Evolutionary conservation across 2,888 invertebrate species (phyloP), one percentile per base, ranked within the genome.

Genomic region (Itoplectis maculator): DNA sequence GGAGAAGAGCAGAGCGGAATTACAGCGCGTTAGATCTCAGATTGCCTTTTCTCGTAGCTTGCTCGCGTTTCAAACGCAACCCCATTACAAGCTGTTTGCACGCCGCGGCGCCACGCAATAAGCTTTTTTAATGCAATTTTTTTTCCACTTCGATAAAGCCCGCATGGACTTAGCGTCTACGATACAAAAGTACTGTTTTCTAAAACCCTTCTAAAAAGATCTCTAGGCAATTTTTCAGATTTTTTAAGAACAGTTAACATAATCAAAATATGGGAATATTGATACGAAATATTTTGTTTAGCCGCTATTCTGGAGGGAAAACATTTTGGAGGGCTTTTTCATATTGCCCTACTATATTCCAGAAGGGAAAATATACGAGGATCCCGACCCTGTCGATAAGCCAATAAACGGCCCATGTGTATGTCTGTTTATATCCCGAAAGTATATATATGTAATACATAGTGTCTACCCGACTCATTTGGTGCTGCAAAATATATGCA

Each of bases 401-500:
- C n/a, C n/a, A n/a, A n/a, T n/a, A n/a, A n/a, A n/a, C n/a, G n/a
- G n/a, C n/a, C n/a, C n/a, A n/a, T n/a, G n/a, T n/a, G n/a, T n/a
- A n/a, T n/a, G n/a, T n/a, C n/a, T n/a, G n/a, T n/a, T 47, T 42
- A 42, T 42, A 42, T 42, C 2, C 42, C n/a, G n/a, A n/a, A 42
- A 5, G 7, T 42, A 13, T 42, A 13, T 42, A 13, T 18, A 35
- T 59, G 40, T 42, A 42, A 70, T 23, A 45, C n/a, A 9, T n/a
- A 23, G 15, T 18, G n/a, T 13, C 45, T 29, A 59, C 13, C 69
- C 7, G 20, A 69, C 51, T 69, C 37, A 51, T 51, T 20, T 7
- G 40, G 59, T 59, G 35, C 42, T 56, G 45, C 7, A 35, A 45
- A 72, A 72, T 72, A 45, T 40, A 70, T 61, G 15, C 70, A 47